A percentile compares a stretch with the other conserved stretches of the same genome.
These are phyloP conservation scores for Sebastes cheni DNA, from an alignment of 2,797 vertebrate genomes.

Conservation along the genomic window DNA sequence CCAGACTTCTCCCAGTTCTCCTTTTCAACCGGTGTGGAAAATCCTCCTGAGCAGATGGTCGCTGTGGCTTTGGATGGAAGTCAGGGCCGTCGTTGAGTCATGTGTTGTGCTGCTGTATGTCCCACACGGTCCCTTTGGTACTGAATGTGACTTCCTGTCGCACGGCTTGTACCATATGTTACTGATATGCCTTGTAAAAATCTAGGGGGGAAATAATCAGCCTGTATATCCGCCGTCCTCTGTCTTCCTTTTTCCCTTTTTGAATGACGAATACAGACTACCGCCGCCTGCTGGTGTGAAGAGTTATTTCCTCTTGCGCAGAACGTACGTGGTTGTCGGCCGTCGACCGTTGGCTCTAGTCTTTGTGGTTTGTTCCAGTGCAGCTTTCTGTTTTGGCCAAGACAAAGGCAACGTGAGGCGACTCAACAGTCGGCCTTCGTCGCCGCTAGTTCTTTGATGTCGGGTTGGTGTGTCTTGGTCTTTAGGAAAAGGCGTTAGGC, in stretches of 20 bases:
- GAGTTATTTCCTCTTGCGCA: too few species aligned
- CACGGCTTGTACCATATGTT: constrained; percentile 58
- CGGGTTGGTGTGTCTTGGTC: too few species aligned
- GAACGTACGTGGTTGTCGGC: too few species aligned
- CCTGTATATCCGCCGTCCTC: accelerated
- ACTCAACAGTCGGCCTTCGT: too few species aligned
- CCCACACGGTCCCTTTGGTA: constrained; percentile 24
- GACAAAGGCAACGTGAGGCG: too few species aligned
- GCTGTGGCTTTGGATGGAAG: constrained; percentile 43
- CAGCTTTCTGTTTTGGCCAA: accelerated
- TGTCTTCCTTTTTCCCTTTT: too few species aligned
- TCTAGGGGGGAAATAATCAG: not conserved
- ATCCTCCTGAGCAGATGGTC: constrained; percentile 61
- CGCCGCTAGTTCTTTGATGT: too few species aligned
- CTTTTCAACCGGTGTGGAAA: constrained; percentile 13
- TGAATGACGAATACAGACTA: too few species aligned
- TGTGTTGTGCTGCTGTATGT: constrained; percentile 11
- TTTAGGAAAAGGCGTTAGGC: too few species aligned
- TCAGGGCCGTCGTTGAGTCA: constrained; percentile 18
- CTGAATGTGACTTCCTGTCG: constrained; percentile 51
- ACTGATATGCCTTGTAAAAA: constrained; percentile 4
- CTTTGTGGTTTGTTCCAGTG: too few species aligned
- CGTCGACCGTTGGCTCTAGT: too few species aligned
- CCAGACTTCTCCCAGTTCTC: not conserved
- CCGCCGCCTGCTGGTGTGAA: too few species aligned